phyloP scores from a whole-genome alignment of 2,797 vertebrate genomes.

The Hoplostethus mediterraneus region DNA sequence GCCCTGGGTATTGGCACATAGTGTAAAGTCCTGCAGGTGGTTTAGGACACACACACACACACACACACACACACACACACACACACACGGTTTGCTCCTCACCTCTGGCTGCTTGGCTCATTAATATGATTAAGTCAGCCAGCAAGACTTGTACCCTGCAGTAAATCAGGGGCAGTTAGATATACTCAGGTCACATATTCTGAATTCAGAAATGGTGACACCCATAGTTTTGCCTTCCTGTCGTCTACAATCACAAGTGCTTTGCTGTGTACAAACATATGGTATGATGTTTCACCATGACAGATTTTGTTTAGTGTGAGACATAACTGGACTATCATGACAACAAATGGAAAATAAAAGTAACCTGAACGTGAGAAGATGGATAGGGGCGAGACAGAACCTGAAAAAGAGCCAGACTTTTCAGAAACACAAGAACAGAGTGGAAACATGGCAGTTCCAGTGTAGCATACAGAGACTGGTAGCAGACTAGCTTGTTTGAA shows the following conservation, averaged over 20 bases:
- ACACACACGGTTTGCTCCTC: not conserved
- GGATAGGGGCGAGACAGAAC: not conserved
- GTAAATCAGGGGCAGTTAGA: slow-evolving; percentile 45
- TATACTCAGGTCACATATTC: not conserved
- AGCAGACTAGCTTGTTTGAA: not conserved
- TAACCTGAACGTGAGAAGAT: not conserved
- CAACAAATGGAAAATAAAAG: not conserved
- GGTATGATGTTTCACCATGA: too few relatives aligned
- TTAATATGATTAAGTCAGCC: slow-evolving; percentile 42
- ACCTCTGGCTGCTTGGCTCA: slow-evolving; percentile 10
- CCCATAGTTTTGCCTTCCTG: too few relatives aligned
- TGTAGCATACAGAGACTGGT: not conserved
- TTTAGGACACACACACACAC: slow-evolving; percentile 10
- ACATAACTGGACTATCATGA: not conserved
- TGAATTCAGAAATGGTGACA: too few relatives aligned
- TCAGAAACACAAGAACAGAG: not conserved
- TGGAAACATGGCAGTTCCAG: not conserved
- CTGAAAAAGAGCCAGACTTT: not conserved
- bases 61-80: not conserved
- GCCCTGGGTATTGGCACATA: slow-evolving; percentile 10
- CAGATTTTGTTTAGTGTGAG: too few relatives aligned
- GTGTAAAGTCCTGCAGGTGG: slow-evolving; percentile 39
- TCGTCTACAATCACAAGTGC: too few relatives aligned
- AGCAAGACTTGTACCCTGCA: slow-evolving; percentile 22
- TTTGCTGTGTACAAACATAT: too few relatives aligned